Conservation (phyloP, 1,140 invertebrate species). For the Plutomurus gul region DNA sequence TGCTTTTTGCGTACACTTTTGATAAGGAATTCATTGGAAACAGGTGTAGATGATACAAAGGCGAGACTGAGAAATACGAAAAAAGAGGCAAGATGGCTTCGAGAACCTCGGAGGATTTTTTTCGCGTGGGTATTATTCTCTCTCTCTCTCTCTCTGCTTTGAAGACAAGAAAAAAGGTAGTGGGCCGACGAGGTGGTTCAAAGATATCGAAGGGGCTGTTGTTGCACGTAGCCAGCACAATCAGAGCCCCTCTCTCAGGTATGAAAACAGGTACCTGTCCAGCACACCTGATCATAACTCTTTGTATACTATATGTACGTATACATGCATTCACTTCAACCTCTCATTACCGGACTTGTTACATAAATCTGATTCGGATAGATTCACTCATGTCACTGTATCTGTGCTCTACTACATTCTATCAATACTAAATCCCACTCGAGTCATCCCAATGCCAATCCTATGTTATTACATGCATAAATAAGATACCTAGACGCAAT, state of each 20-base stretch:
- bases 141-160: no score
- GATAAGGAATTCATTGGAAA: conserved; percentile 19
- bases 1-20: background rate
- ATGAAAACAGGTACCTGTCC: conserved; percentile 48
- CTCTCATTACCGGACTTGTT: conserved; percentile 20
- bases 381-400: background rate
- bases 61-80: conserved; percentile 43
- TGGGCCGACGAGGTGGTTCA: conserved; percentile 22
- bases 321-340: background rate
- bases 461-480: no score
- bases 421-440: background rate
- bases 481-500: no score
- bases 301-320: conserved; percentile 5
- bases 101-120: conserved; percentile 51
- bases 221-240: background rate
- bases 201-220: conserved; percentile 7
- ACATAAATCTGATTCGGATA: conserved; percentile 33
- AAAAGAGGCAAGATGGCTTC: conserved; percentile 51
- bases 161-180: conserved; percentile 44
- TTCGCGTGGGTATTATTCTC: conserved; percentile 49
- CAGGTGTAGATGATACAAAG: conserved; percentile 46
- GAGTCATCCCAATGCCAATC: background rate
- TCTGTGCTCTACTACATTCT: background rate
- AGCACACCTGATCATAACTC: conserved; percentile 48
- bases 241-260: conserved; percentile 34